Evolutionary conservation across 2,113 vertebrate genomes (phyloP).

Genomic region (Rhagologus leucostigma): DNA sequence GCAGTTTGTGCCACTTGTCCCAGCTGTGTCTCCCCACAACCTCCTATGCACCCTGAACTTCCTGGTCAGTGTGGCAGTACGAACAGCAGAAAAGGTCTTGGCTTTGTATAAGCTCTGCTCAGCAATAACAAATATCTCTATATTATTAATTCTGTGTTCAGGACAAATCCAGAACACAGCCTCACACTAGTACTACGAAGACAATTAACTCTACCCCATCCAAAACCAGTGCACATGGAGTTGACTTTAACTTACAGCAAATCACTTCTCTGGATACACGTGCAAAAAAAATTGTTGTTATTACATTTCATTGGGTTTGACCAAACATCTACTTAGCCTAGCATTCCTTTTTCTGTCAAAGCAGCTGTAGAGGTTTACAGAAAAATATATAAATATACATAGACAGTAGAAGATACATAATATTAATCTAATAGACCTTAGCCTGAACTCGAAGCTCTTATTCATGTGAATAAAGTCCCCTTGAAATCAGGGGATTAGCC

Average conservation of each 20-base stretch:
- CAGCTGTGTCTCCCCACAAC: not conserved
- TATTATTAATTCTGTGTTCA: not conserved
- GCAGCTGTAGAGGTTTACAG: not conserved
- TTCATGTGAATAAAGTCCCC: not conserved
- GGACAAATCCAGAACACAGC: not conserved
- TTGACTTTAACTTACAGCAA: not conserved
- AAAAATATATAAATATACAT: not conserved
- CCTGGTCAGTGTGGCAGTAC: too few relatives aligned
- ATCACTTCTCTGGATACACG: not conserved
- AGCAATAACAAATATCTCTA: not conserved
- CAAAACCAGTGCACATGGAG: not conserved
- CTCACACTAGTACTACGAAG: not conserved
- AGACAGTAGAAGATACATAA: not conserved
- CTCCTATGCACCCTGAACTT: too few relatives aligned
- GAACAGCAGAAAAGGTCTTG: not conserved
- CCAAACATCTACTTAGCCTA: not conserved
- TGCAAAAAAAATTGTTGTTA: not conserved
- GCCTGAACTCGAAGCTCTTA: not conserved
- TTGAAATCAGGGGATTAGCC: constrained; percentile 23
- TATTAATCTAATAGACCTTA: not conserved
- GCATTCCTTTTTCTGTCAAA: not conserved
- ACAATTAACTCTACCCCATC: not conserved
- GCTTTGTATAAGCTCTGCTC: too few relatives aligned
- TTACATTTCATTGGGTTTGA: not conserved
- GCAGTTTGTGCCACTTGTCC: not conserved